Percentiles rank a stretch among this genome's conserved stretches.
Conservation (phyloP, 2,113 vertebrate species). For the Salvator merianae region DNA sequence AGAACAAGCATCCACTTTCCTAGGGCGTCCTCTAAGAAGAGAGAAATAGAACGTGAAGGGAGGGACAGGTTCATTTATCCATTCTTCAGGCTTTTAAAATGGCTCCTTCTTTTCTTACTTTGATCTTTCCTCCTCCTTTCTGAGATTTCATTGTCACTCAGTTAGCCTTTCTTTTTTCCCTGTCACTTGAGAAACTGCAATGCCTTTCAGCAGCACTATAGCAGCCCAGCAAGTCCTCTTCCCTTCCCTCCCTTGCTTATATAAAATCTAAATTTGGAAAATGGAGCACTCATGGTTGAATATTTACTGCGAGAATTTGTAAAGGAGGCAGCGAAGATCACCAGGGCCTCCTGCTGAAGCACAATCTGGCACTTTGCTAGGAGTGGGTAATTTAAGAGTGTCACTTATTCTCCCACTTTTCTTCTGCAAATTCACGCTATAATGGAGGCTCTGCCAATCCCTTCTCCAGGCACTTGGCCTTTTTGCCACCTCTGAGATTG, state of each 20-base stretch:
- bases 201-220: not conserved
- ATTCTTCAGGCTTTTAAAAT: not conserved
- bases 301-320: not conserved
- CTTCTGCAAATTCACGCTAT: not conserved
- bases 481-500: not conserved
- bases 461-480: not conserved
- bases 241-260: not conserved
- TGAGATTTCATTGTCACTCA: not conserved
- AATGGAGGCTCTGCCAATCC: accelerated
- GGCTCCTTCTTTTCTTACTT: not conserved
- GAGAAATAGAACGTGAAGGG: not conserved
- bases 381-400: not conserved
- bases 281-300: not conserved
- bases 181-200: not conserved
- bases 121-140: not conserved
- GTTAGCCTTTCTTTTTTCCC: not conserved
- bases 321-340: not conserved
- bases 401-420: not conserved
- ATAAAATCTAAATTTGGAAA: not conserved
- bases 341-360: not conserved
- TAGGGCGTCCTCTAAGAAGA: not conserved
- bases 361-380: not conserved
- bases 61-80: not conserved
- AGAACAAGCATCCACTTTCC: not conserved
- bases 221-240: not conserved